Evolutionary conservation across 2,888 invertebrate species (phyloP), one percentile per base, ranked within the genome.

Genomic region (Patella caerulea): DNA sequence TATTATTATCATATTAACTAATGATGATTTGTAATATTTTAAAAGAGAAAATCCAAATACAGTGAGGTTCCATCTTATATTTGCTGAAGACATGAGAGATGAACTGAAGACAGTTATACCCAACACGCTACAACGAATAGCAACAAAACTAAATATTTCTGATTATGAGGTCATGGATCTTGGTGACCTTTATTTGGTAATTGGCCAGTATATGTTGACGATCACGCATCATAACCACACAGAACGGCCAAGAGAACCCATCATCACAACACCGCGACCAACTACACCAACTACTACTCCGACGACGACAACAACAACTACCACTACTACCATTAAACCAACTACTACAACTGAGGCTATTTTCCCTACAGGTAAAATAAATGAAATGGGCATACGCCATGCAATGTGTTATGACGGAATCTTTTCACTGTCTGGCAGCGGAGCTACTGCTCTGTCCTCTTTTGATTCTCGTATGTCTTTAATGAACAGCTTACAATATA

Each of bases 151-250:
- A 29, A 73, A 77, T 34, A 77, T 77, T 19, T 77, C 77, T 15
- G 72, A 65, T 12, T 69, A 72, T 69, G 59, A 52, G 19, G 77
- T 79, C 4, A 55, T 82, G 59, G 52, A 73, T 14, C 72, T 81
- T 9, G 82, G 82, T 14, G 81, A 78, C 56, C 72, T 82, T 5
- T 78, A 77, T 73, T 76, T 82, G 19, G 65, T 65, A 2, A 65
- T 65, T 19, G 65, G 65, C 3, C 19, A 65, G 14, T 65, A 65
- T 14, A 65, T 65, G 2, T 24, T 65, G 19, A 24, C 19, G 19
- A 24, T 65, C 7, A 65, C 65, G 14, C 65, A 24, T 19, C 65
- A 65, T 65, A 65, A 65, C 24, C 14, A 65, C 14, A 65, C 65
- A 11, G 4, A 65, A 65, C 65, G 65, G 11, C 0, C 4, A 3